phyloP scores from a whole-genome alignment of 1,140 invertebrate genomes.

The Pseudomyrmex dendroicus region DNA sequence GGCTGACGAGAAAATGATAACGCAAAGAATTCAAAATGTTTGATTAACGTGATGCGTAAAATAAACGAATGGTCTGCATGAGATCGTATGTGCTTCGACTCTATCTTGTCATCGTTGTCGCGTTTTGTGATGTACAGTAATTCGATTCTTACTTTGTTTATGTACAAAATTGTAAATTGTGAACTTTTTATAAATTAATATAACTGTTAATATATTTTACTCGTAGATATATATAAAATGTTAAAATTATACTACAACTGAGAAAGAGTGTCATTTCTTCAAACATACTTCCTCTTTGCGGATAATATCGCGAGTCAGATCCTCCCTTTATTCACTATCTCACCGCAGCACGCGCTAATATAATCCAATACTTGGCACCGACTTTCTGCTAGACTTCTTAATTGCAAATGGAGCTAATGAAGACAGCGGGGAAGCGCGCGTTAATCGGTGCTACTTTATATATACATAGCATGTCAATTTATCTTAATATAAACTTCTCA shows the following conservation, averaged over 20 bases:
- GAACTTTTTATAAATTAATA: neutral
- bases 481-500: conserved; percentile 53
- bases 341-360: conserved; percentile 50
- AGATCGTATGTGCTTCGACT: too few relatives aligned
- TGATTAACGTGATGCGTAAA: conserved; percentile 4
- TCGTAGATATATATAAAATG: too few relatives aligned
- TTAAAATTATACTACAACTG: neutral
- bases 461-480: conserved; percentile 54
- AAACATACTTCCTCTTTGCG: conserved; percentile 25
- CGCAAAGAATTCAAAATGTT: conserved; percentile 16
- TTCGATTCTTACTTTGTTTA: too few relatives aligned
- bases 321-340: conserved; percentile 47
- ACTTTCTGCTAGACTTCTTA: conserved; percentile 55
- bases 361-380: conserved; percentile 57
- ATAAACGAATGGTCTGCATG: conserved; percentile 1
- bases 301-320: conserved; percentile 37
- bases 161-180: neutral
- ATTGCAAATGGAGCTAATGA: conserved; percentile 61
- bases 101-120: too few relatives aligned
- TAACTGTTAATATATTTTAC: too few relatives aligned
- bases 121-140: too few relatives aligned
- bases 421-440: conserved; percentile 48
- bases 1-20: neutral
- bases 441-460: conserved; percentile 58
- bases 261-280: neutral